Conservation (phyloP, 2,113 vertebrate species). For the Genyomyrus donnyi region DNA sequence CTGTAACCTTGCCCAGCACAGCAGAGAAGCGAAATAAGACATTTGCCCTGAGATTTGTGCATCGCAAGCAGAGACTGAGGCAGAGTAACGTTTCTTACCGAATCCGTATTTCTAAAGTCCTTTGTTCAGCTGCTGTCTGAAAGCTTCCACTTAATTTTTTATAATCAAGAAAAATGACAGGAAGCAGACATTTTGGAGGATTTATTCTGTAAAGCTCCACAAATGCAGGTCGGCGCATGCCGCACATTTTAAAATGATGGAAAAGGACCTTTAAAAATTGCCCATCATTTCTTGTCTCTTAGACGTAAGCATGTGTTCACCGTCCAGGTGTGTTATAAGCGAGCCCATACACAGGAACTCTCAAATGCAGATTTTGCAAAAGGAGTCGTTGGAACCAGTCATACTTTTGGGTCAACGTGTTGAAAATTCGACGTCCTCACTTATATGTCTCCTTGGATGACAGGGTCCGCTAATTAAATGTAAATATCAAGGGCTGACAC, state of each 20-base stretch:
- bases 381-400: neutral
- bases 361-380: neutral
- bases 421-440: neutral
- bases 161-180: neutral
- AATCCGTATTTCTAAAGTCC: slow-evolving; percentile 20
- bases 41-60: neutral
- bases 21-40: neutral
- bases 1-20: neutral
- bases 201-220: neutral
- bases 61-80: neutral
- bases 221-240: neutral
- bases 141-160: neutral
- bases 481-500: neutral
- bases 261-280: neutral
- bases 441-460: neutral
- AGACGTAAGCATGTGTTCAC: neutral
- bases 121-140: neutral
- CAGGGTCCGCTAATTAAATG: neutral
- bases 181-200: neutral
- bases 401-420: neutral
- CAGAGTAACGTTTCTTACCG: slow-evolving; percentile 4
- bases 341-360: neutral
- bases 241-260: neutral
- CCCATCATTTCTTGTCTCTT: neutral
- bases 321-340: neutral